phyloP scores from a whole-genome alignment of 2,888 invertebrate species.

The Tinea pellionella region DNA sequence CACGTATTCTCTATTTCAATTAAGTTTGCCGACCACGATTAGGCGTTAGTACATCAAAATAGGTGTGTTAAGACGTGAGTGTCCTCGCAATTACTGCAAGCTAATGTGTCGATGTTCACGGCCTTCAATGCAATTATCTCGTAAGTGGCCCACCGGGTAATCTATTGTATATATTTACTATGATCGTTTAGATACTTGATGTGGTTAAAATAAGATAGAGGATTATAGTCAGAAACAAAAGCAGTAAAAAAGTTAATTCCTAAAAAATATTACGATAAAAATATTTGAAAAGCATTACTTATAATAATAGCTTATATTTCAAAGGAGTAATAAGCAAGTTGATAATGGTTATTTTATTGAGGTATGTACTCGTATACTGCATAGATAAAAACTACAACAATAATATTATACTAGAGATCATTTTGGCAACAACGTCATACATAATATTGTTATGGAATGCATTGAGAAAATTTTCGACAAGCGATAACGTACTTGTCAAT shows the following conservation, averaged over 20 bases:
- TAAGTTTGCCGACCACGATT: background rate
- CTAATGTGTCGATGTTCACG: constrained; percentile 15
- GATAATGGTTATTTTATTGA: no score
- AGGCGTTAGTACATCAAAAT: background rate
- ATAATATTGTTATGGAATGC: background rate
- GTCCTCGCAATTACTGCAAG: constrained; percentile 1
- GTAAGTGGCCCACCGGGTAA: constrained; percentile 12
- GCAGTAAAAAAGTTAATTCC: no score
- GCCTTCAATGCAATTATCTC: constrained; percentile 14
- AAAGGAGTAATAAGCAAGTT: no score
- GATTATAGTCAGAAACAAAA: no score
- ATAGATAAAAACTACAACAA: no score
- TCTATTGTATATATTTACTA: background rate
- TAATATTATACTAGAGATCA: no score
- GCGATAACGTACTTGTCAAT: background rate
- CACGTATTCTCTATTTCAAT: background rate
- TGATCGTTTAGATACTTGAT: background rate
- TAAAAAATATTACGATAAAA: no score
- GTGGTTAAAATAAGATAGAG: background rate
- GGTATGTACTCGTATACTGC: no score
- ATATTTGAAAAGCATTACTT: no score
- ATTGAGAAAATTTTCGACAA: background rate
- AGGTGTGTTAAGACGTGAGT: constrained; percentile 6
- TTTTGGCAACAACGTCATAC: background rate
- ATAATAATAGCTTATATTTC: no score